Conservation (phyloP, 2,888 invertebrate species). For the Brachyptera risi region DNA sequence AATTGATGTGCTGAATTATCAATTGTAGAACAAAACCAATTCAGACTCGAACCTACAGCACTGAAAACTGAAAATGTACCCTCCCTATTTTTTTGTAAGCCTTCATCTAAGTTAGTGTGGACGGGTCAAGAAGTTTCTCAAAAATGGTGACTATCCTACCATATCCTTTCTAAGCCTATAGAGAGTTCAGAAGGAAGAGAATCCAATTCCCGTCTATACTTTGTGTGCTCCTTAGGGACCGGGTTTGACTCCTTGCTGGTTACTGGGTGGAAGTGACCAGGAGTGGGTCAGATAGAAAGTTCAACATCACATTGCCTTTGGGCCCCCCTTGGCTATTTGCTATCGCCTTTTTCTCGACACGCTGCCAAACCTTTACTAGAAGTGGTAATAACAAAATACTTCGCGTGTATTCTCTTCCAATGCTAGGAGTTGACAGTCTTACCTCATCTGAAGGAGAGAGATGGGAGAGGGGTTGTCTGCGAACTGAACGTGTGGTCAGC, state of each 20-base stretch:
- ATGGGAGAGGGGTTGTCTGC: no score
- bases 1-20: no score
- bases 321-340: slow-evolving; percentile 1
- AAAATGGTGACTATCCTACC: not conserved
- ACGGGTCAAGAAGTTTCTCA: no score
- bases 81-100: no score
- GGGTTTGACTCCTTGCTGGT: not conserved
- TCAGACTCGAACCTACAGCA: no score
- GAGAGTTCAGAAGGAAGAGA: not conserved
- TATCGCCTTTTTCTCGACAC: not conserved
- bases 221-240: slow-evolving; percentile 24
- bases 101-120: no score
- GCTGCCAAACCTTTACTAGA: not conserved
- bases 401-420: no score
- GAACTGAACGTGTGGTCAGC: no score
- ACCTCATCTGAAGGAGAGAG: no score
- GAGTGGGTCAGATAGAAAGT: not conserved
- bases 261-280: not conserved
- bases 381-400: slow-evolving; percentile 11
- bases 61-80: no score
- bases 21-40: no score
- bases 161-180: not conserved
- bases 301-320: slow-evolving; percentile 3
- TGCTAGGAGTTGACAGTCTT: no score
- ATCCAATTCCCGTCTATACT: slow-evolving; percentile 27